A percentile compares a stretch with the other conserved stretches of the same genome.
These are phyloP conservation scores for Helarctos malayanus DNA, from an alignment of 2,797 vertebrate species.

Conservation along the genomic window DNA sequence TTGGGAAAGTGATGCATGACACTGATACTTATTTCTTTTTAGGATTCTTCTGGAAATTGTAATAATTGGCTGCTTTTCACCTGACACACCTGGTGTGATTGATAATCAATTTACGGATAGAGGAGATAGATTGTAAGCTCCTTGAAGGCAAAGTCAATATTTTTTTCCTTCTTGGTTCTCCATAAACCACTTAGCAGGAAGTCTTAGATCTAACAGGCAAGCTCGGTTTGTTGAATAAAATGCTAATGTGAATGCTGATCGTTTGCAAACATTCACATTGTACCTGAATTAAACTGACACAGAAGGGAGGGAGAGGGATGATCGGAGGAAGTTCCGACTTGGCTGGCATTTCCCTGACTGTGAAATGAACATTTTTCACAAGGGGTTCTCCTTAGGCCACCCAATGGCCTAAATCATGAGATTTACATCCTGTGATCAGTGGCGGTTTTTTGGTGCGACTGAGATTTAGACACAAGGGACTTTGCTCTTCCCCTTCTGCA, in stretches of 20 bases:
- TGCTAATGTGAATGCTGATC: neutral
- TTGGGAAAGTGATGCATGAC: neutral
- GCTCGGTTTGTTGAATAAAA: neutral
- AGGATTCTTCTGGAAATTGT: neutral
- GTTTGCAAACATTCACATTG: neutral
- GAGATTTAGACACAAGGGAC: neutral
- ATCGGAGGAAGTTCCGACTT: neutral
- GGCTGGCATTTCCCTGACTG: neutral
- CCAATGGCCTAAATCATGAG: neutral
- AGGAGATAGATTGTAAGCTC: conserved; percentile 28
- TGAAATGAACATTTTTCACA: conserved; percentile 2
- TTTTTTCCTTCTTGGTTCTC: neutral
- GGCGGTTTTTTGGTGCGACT: neutral
- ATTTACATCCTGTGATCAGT: neutral
- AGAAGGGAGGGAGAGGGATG: too few relatives aligned
- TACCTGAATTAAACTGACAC: neutral
- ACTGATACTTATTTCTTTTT: neutral
- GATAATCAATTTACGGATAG: neutral
- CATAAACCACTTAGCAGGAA: neutral
- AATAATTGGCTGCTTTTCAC: neutral
- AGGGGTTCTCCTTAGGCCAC: neutral
- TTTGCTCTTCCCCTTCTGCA: neutral
- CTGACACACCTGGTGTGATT: neutral
- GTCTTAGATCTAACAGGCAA: neutral
- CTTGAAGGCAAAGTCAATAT: neutral